Evolutionary conservation across 2,888 invertebrate species (phyloP), one percentile per base, ranked within the genome.

Genomic region (Nemotelus nigrinus): DNA sequence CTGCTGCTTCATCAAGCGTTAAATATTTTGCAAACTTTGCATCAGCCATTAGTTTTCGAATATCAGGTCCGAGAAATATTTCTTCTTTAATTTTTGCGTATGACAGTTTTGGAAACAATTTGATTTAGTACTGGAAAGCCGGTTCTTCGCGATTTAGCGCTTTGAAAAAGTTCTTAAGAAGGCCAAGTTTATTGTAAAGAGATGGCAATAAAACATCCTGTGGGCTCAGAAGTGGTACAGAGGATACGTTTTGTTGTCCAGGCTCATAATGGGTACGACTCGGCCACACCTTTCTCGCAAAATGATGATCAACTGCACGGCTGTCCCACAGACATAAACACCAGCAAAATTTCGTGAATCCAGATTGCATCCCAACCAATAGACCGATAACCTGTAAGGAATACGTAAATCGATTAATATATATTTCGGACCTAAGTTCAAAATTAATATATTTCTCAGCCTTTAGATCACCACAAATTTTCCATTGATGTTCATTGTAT

Each of bases 81-180:
- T 43, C 63, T 25, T 63, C 63, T 39, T 63, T 63, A 43, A 7
- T 63, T 63, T 63, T 63, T 63, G 41, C 41, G 41, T 63, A 63
- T 63, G 8, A 63, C 63, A 63, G 41, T 43, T 63, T 63, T 63
- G 2, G 41, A 63, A 43, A 63, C 63, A 63, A 63, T 43, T 63
- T 63, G 63, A 63, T 41, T 63, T 41, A n/a, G 63, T 63, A 63
- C 63, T 63, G 63, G 63, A 43, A 63, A 63, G 63, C 63, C 63
- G 41, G 63, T 63, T 1, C 41, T n/a, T 63, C 63, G 63, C 63
- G 41, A 41, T 63, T 63, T 39, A 63, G 63, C 8, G 39, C 43
- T 63, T 63, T 43, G 25, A 63, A 3, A 63, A 63, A 63, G 63
- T 63, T 63, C 63, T 63, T 39, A 63, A 63, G 39, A 63, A 63